A percentile compares a stretch with the other conserved stretches of the same genome.
Conservation (phyloP, 2,888 invertebrate genomes). For the Dynastes tityus region DNA sequence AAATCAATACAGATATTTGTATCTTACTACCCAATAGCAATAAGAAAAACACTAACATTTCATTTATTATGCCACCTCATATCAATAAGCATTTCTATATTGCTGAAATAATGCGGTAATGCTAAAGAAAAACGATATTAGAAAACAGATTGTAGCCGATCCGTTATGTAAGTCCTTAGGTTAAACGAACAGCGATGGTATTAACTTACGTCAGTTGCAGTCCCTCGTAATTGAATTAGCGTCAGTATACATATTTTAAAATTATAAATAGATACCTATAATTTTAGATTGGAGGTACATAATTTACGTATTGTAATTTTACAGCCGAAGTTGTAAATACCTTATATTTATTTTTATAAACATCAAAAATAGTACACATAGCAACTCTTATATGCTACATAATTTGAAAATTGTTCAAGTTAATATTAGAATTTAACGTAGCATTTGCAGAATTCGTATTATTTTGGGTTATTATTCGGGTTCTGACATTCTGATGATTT, state of each 20-base stretch:
- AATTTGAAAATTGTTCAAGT: too few species aligned
- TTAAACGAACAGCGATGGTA: constrained; percentile 18
- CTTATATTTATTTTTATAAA: too few species aligned
- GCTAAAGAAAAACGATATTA: constrained; percentile 4
- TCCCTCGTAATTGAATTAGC: not conserved
- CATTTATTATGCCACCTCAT: not conserved
- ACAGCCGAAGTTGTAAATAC: too few species aligned
- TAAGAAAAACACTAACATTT: not conserved
- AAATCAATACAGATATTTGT: not conserved
- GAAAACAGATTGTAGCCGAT: constrained; percentile 11
- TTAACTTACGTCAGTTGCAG: constrained; percentile 1
- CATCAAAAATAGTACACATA: too few species aligned
- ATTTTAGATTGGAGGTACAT: too few species aligned
- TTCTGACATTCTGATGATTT: too few species aligned
- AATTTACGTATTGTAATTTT: too few species aligned
- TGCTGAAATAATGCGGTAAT: not conserved
- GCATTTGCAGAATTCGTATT: too few species aligned
- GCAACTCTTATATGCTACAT: too few species aligned
- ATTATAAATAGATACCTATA: too few species aligned
- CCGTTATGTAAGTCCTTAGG: constrained; percentile 28
- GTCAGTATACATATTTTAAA: not conserved
- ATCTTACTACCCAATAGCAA: not conserved
- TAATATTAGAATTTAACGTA: too few species aligned
- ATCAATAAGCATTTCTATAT: not conserved
- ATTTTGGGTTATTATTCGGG: too few species aligned